phyloP scores from a whole-genome alignment of 2,113 vertebrate species.

The Indri indri region DNA sequence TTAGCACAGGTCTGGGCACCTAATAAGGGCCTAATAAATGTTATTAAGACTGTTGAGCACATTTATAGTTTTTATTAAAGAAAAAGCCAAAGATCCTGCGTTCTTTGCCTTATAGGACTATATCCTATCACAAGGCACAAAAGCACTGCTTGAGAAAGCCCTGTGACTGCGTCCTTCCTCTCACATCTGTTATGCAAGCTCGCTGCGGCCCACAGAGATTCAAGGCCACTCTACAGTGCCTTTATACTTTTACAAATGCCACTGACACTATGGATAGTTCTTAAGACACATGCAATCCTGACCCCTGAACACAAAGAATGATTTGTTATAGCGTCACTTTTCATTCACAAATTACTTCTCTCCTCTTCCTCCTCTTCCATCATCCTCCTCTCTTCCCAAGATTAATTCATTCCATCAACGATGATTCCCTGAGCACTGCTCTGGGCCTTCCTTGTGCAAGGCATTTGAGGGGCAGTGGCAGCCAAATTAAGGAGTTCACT shows the following conservation, averaged over 20 bases:
- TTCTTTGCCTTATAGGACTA: background rate
- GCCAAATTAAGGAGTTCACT: background rate
- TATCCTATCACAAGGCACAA: background rate
- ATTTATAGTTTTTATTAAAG: background rate
- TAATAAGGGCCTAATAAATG: background rate
- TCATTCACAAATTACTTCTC: background rate
- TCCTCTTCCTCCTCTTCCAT: background rate
- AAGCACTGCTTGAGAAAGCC: background rate
- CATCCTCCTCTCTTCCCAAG: background rate
- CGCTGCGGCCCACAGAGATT: fast-evolving
- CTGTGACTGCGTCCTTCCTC: background rate
- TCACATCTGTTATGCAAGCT: background rate
- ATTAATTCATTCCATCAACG: background rate
- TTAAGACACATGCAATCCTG: background rate
- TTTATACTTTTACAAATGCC: background rate
- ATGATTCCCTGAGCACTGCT: background rate
- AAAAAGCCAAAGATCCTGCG: background rate
- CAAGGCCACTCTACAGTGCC: background rate
- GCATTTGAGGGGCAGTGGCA: too few relatives aligned
- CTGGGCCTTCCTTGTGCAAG: background rate
- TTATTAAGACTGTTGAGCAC: background rate
- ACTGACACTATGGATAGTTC: background rate
- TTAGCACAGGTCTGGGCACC: background rate
- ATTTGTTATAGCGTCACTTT: background rate
- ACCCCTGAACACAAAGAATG: background rate